phyloP scores from a whole-genome alignment of 2,888 invertebrate species.

The Leucophenga maculata region DNA sequence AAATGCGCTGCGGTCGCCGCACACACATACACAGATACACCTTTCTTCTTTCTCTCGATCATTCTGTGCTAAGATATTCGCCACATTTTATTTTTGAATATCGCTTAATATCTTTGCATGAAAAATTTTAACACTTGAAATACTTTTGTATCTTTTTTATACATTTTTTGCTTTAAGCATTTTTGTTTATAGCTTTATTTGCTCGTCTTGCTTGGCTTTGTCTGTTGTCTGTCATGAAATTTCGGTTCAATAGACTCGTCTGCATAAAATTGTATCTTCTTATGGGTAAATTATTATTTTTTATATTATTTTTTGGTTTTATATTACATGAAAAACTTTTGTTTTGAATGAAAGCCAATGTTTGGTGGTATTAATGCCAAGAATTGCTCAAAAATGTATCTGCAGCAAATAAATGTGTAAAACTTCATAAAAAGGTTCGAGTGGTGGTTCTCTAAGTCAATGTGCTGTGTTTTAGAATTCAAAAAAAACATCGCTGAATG shows the following conservation, averaged over 20 bases:
- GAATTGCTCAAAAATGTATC: too few relatives aligned
- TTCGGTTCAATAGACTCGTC: constrained; percentile 21
- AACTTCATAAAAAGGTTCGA: too few relatives aligned
- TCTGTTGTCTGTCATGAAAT: neutral
- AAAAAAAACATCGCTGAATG: too few relatives aligned
- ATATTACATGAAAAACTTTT: too few relatives aligned
- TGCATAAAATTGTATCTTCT: constrained; percentile 12
- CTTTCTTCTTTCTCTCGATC: constrained; percentile 6
- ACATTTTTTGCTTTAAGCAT: neutral
- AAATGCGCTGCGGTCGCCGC: constrained; percentile 22
- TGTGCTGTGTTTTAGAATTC: too few relatives aligned
- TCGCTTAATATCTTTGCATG: neutral
- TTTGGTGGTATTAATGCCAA: too few relatives aligned
- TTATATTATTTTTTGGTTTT: too few relatives aligned
- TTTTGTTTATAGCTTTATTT: constrained; percentile 3
- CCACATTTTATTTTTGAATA: neutral
- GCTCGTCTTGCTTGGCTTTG: neutral
- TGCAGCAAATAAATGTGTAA: too few relatives aligned
- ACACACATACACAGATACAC: neutral
- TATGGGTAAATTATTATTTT: neutral
- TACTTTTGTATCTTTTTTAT: constrained; percentile 10
- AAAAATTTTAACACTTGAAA: neutral
- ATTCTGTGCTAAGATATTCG: neutral
- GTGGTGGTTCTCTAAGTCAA: too few relatives aligned
- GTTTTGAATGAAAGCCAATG: too few relatives aligned